phyloP scores from a whole-genome alignment of 2,888 invertebrate genomes.

The Orchesella flavescens region DNA sequence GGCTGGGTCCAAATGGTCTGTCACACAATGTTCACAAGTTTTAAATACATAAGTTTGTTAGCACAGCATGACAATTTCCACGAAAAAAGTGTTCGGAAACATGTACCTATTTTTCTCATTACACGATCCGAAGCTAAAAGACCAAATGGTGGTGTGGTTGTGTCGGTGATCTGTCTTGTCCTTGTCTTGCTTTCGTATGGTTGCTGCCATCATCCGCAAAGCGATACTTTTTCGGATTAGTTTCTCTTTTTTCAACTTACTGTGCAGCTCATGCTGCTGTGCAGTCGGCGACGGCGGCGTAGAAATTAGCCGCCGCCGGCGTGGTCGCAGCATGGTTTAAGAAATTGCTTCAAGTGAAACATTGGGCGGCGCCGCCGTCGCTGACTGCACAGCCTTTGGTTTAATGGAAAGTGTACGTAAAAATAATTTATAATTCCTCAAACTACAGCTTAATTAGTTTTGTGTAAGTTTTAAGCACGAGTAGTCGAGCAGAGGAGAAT shows the following conservation, averaged over 20 bases:
- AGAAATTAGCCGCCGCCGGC: no score
- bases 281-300: no score
- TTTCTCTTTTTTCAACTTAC: no score
- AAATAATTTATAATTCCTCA: neutral
- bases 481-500: neutral
- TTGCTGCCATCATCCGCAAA: no score
- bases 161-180: constrained; percentile 5
- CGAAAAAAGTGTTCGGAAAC: neutral
- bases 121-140: neutral
- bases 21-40: neutral
- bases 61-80: neutral
- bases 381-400: no score
- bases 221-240: neutral
- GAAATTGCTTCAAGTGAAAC: no score
- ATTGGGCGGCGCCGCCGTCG: no score
- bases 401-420: neutral
- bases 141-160: neutral
- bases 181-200: neutral
- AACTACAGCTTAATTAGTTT: constrained; percentile 14
- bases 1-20: neutral
- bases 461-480: neutral
- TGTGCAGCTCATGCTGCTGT: no score
- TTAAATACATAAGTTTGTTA: neutral
- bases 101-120: neutral
- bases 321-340: no score